Percentiles rank a stretch among this genome's conserved stretches.
Conservation (phyloP, 2,888 invertebrate species). For the Venusia cambrica region DNA sequence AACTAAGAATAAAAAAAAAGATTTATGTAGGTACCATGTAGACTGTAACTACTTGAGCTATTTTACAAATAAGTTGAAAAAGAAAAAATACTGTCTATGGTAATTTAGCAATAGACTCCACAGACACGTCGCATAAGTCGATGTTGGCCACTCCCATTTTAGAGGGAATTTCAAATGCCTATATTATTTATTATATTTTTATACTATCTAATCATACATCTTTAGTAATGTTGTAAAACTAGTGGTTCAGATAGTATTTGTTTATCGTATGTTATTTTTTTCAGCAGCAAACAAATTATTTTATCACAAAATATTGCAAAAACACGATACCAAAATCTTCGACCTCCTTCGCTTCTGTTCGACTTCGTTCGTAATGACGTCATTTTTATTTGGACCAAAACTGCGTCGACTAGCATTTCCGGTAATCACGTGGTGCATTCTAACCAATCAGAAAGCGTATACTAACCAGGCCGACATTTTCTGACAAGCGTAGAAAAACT, state of each 20-base stretch:
- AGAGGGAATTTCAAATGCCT: slow-evolving; percentile 63
- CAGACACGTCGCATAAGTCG: slow-evolving; percentile 74
- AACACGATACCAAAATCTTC: slow-evolving; percentile 36
- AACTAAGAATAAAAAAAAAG: too few relatives aligned
- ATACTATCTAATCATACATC: too few relatives aligned
- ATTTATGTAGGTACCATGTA: too few relatives aligned
- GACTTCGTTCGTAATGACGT: slow-evolving; percentile 69
- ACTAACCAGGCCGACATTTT: slow-evolving; percentile 82
- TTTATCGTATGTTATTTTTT: slow-evolving; percentile 15
- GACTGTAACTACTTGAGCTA: too few relatives aligned
- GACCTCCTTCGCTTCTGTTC: slow-evolving; percentile 57
- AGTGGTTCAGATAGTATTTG: too few relatives aligned
- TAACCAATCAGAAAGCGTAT: slow-evolving; percentile 66
- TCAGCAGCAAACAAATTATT: slow-evolving; percentile 21
- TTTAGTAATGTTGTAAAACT: too few relatives aligned
- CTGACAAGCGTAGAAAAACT: slow-evolving; percentile 97
- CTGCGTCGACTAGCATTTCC: slow-evolving; percentile 71
- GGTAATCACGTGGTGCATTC: slow-evolving; percentile 71
- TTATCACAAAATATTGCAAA: not conserved
- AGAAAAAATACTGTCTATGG: slow-evolving; percentile 38
- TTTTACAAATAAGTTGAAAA: slow-evolving; percentile 8
- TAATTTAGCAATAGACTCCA: slow-evolving; percentile 44
- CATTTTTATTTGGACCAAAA: slow-evolving; percentile 66
- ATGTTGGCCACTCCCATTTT: slow-evolving; percentile 73
- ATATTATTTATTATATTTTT: slow-evolving; percentile 15